phyloP scores from a whole-genome alignment of 2,888 invertebrate genomes.

The Endomychus coccineus region DNA sequence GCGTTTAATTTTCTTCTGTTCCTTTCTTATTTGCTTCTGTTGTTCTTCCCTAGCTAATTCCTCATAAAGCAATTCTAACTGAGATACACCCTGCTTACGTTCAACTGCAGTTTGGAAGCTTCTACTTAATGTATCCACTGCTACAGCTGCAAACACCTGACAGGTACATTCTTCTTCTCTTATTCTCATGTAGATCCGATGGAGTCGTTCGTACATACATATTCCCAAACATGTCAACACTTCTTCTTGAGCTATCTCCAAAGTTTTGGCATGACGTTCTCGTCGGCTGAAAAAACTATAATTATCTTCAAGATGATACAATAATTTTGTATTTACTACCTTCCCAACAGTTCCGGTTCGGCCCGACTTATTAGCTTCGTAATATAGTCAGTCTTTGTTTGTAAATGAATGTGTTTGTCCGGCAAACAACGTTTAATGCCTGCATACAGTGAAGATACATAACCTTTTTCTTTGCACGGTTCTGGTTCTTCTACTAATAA shows the following conservation, averaged over 20 bases:
- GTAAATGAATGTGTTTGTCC: slow-evolving; percentile 82
- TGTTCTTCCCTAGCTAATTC: slow-evolving; percentile 83
- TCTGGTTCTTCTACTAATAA: slow-evolving; percentile 79
- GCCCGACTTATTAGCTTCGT: slow-evolving; percentile 80
- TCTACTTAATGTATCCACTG: slow-evolving; percentile 77
- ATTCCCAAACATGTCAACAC: slow-evolving; percentile 91
- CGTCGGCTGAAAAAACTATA: slow-evolving; percentile 61
- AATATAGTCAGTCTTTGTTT: slow-evolving; percentile 82
- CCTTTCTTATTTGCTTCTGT: slow-evolving; percentile 75
- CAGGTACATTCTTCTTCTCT: slow-evolving; percentile 92
- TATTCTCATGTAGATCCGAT: slow-evolving; percentile 77
- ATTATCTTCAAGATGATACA: slow-evolving; percentile 3
- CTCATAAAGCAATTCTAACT: slow-evolving; percentile 79
- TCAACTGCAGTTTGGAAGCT: slow-evolving; percentile 89
- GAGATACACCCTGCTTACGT: slow-evolving; percentile 72
- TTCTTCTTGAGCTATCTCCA: slow-evolving; percentile 95
- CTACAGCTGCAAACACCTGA: slow-evolving; percentile 83
- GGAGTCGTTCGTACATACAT: slow-evolving; percentile 84
- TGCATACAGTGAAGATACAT: slow-evolving; percentile 76
- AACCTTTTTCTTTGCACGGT: slow-evolving; percentile 81
- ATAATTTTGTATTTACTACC: too few relatives aligned
- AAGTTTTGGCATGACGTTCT: slow-evolving; percentile 91
- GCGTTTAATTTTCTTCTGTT: slow-evolving; percentile 77
- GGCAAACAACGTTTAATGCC: slow-evolving; percentile 80
- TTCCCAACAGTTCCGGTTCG: slow-evolving; percentile 84